Evolutionary conservation across 1,140 invertebrate species (phyloP).

Genomic region (Melipona quadrifasciata): DNA sequence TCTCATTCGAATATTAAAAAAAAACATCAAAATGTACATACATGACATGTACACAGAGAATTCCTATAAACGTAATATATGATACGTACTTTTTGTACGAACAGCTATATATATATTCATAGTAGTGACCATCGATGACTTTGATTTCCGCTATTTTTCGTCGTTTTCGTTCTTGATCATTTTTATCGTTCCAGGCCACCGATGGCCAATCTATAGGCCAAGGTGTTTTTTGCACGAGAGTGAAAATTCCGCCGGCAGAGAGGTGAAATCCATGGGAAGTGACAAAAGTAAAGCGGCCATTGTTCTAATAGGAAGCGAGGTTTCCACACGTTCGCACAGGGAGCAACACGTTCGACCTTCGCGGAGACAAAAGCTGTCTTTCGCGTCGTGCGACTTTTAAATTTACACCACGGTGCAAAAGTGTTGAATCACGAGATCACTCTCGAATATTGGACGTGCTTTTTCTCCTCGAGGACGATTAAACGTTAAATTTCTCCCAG

Average conservation of each 20-base stretch:
- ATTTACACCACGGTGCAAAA: background rate
- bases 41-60: no score
- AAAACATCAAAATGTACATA: no score
- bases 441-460: background rate
- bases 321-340: conserved; percentile 1
- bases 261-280: conserved; percentile 52
- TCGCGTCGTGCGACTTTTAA: conserved; percentile 14
- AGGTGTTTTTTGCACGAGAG: background rate
- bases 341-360: conserved; percentile 43
- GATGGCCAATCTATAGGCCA: background rate
- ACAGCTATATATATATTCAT: background rate
- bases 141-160: background rate
- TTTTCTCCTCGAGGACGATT: background rate
- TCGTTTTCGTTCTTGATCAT: background rate
- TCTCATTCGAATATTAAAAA: no score
- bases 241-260: background rate
- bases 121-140: background rate
- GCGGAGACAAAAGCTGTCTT: conserved; percentile 27
- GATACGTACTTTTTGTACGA: background rate
- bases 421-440: background rate
- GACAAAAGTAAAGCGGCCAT: conserved; percentile 39
- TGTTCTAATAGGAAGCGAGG: conserved; percentile 42
- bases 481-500: background rate
- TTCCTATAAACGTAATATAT: no score
- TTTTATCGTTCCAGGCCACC: background rate